Conservation (phyloP, 30 jellyfish, hydroid and myxozoan genomes). For the Calvadosia cruxmelitensis region DNA sequence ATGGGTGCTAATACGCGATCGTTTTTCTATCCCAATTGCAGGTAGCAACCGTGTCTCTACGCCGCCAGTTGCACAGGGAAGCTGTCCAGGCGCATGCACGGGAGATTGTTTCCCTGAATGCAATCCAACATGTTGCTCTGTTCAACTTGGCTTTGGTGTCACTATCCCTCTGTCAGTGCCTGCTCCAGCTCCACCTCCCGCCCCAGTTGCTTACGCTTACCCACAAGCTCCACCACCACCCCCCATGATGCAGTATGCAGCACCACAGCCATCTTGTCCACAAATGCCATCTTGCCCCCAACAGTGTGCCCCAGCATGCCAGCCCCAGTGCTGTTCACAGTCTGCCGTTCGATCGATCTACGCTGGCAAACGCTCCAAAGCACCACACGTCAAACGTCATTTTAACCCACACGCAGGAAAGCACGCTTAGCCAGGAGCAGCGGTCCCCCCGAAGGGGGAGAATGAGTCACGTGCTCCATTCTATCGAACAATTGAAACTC, state of each 20-base stretch:
- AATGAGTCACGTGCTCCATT: too few species aligned
- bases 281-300: conserved; percentile 51
- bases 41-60: conserved; percentile 72
- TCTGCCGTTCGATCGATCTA: not conserved
- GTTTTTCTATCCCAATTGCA: not conserved
- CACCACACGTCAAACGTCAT: too few species aligned
- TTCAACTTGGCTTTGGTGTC: conserved; percentile 10
- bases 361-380: not conserved
- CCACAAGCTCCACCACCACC: conserved; percentile 50
- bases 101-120: conserved; percentile 96
- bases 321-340: conserved; percentile 53
- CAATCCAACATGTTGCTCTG: conserved; percentile 67
- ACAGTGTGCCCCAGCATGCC: conserved; percentile 80
- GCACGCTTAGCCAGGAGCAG: too few species aligned
- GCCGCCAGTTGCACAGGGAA: conserved; percentile 49
- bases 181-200: conserved; percentile 42
- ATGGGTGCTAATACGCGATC: too few species aligned
- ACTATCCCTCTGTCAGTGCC: conserved; percentile 64
- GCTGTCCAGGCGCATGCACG: conserved; percentile 80
- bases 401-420: too few species aligned
- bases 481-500: too few species aligned
- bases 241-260: conserved; percentile 21
- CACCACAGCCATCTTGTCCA: conserved; percentile 21
- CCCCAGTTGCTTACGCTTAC: conserved; percentile 30
- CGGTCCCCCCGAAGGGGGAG: too few species aligned